Base-by-base conservation (phyloP, 2,888 invertebrate genomes). In the Scaptomyza caliginosa region DNA sequence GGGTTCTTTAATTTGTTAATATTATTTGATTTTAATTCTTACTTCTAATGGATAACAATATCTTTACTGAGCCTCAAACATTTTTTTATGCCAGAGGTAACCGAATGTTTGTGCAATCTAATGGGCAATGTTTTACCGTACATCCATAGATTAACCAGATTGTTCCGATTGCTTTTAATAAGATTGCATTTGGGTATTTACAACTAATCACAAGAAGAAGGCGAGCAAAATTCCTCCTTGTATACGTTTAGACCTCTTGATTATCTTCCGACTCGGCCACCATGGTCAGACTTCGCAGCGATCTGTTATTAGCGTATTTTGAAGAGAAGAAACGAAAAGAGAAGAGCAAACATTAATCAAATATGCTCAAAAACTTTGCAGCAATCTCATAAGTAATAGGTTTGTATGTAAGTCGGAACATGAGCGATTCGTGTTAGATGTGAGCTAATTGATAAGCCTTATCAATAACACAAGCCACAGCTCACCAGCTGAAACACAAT, bases 211-310 rank as follows among this genome's bases (percentile, higher is more conserved):
- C 81, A 81, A 80, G 83, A 81, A 78, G 83, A 77, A 74, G 68
- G 65, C 69, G 77, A 75, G 77, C 70, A 58, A 56, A 59, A 51
- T 68, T 60, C 62, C 76, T 68, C 65, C 54, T 69, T 67, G 66
- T 64, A 49, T 65, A 43, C 34, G 62, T 71, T 74, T 79, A 89
- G 52, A 80, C 81, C 58, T 83, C 78, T 70, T 88, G 84, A 45
- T 74, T 84, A 54, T 86, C 80, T 54, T 89, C 85, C 13, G 82
- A 77, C 72, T 86, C 88, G 67, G 83, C 90, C 32, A 89, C 90
- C 75, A 89, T 90, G 55, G 91, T 90, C 56, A 91, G 88, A 79
- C 91, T 91, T 71, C 91, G 89, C 63, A 91, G 79, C 49, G 91
- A 91, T 89, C 91, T 91, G 68, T 54, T 45, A 16, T 23, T n/a